Evolutionary conservation across 2,113 vertebrate genomes (phyloP), one percentile per base, ranked within the genome.

Genomic region (Nymphicus hollandicus): DNA sequence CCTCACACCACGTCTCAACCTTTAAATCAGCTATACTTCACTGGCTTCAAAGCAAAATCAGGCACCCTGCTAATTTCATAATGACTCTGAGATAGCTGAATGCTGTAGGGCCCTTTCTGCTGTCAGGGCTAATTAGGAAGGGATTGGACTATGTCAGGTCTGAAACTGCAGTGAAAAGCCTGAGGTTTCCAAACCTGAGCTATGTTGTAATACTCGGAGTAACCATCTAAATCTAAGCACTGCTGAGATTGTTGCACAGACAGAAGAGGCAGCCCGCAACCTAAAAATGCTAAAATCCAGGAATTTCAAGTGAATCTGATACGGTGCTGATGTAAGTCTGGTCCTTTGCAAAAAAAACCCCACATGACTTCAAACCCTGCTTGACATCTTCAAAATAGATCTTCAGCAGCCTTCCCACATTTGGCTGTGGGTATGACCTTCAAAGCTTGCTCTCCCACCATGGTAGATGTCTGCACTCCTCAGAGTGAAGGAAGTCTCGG

Each of bases 51-150:
- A 81, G 80, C 53, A 81, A 64, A 92, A 81, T 44, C 65, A 73
- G 86, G 87, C 92, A 91, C 81, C 82, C 78, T 81, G 88, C 77
- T 95, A 95, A 93, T 95, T 95, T 65, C 85, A 50, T 74, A 91
- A 95, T 89, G 66, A 50, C 72, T 76, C 72, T 43, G 82, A 92
- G 86, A 66, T 27, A 76, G 52, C 52, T 71, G 78, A 65, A 35
- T 56, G 47, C 73, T 92, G 58, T 52, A 74, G 72, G 89, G 85
- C 44, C 85, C 61, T 91, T 64, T 76, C 39, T 39, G 66, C 94
- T 95, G 81, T 89, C 88, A 93, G 76, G 66, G 76, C 61, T 93
- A 93, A 91, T 91, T 95, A 93, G 71, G 88, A n/a, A 89, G 66
- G 66, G 61, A 44, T 49, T 82, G 76, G 50, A 70, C 88, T 79